A percentile compares a stretch with the other conserved stretches of the same genome.
Conservation (phyloP, 2,113 vertebrate species). For the Nothobranchius furzeri region DNA sequence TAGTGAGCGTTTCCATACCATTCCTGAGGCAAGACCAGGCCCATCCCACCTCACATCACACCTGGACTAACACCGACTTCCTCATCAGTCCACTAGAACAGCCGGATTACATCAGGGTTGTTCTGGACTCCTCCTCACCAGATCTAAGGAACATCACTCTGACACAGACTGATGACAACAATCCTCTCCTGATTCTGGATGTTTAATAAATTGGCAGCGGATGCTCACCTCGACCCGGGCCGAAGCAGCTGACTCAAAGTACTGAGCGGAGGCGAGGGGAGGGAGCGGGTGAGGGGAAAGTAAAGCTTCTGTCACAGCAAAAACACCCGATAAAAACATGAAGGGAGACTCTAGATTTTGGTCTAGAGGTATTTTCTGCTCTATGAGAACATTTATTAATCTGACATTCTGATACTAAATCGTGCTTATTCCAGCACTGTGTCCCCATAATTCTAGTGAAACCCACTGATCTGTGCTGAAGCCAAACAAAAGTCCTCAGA, state of each 20-base stretch:
- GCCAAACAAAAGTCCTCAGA: slow-evolving; percentile 72
- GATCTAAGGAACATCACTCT: slow-evolving; percentile 29
- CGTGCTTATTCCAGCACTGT: slow-evolving; percentile 19
- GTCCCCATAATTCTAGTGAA: slow-evolving; percentile 25
- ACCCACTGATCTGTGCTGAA: slow-evolving; percentile 66
- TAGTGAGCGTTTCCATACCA: slow-evolving; percentile 64
- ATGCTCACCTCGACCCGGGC: slow-evolving; percentile 63
- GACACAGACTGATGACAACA: slow-evolving; percentile 37
- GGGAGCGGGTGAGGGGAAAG: not conserved
- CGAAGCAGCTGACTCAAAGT: slow-evolving; percentile 42
- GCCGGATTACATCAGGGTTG: slow-evolving; percentile 24
- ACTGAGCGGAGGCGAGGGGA: slow-evolving; percentile 1
- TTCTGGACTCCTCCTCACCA: slow-evolving; percentile 22
- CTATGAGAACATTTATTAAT: not conserved
- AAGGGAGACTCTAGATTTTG: not conserved
- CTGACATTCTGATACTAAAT: not conserved
- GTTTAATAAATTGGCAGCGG: slow-evolving; percentile 47
- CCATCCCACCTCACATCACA: slow-evolving; percentile 66
- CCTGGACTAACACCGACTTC: slow-evolving; percentile 62
- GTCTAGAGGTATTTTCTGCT: not conserved
- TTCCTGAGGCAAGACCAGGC: slow-evolving; percentile 77
- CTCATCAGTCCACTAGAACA: slow-evolving; percentile 36
- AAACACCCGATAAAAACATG: slow-evolving; percentile 10
- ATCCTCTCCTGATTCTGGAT: slow-evolving; percentile 25
- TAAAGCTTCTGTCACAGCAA: slow-evolving; percentile 13